Conservation (phyloP, 2,113 vertebrate genomes). For the Sporophila hypoxantha region DNA sequence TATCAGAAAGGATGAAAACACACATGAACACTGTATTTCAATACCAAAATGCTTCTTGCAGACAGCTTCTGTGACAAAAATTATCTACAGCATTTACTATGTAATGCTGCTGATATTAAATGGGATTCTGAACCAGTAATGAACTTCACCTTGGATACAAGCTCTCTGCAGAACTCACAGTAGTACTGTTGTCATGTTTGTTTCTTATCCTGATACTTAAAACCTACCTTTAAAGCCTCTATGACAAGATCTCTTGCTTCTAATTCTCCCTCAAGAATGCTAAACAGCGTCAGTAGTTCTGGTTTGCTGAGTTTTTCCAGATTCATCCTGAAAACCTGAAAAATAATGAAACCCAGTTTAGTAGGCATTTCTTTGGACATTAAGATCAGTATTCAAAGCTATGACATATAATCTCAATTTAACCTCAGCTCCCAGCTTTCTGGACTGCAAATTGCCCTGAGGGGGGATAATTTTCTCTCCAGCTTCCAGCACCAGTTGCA, state of each 20-base stretch:
- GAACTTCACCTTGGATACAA: neutral
- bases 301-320: conserved; percentile 93
- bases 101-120: neutral
- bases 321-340: conserved; percentile 86
- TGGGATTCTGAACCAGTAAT: neutral
- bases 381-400: neutral
- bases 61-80: neutral
- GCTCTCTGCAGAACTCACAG: neutral
- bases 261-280: conserved; percentile 93
- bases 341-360: conserved; percentile 4
- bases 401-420: neutral
- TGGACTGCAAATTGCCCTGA: neutral
- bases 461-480: neutral
- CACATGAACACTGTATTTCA: fast-evolving
- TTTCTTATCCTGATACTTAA: neutral
- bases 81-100: neutral
- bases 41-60: neutral
- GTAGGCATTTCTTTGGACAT: neutral
- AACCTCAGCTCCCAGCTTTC: neutral
- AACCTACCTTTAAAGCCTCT: conserved; percentile 90
- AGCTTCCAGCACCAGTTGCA: neutral
- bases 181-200: neutral
- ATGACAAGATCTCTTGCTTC: conserved; percentile 95
- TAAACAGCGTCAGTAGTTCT: conserved; percentile 91
- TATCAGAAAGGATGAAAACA: neutral